A percentile compares a stretch with the other conserved stretches of the same genome.
phyloP scores from a whole-genome alignment of 2,113 vertebrate genomes.

The Tetrao urogallus region DNA sequence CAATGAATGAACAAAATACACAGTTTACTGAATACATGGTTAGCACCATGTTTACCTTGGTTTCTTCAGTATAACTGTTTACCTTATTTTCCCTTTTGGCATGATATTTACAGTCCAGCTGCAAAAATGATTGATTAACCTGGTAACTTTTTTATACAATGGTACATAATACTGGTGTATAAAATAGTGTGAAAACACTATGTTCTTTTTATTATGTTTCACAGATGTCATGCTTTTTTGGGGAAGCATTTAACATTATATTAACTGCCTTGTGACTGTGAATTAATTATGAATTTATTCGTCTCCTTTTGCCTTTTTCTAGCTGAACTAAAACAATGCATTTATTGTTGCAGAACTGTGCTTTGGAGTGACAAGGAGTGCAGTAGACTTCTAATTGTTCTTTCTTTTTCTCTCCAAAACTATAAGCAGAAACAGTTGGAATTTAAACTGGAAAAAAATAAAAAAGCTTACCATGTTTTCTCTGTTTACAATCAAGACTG shows the following conservation, averaged over 20 bases:
- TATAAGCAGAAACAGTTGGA: not conserved
- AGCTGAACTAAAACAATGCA: not conserved
- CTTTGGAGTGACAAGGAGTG: not conserved
- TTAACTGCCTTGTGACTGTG: conserved; percentile 51
- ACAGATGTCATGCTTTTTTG: conserved; percentile 15
- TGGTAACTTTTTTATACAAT: conserved; percentile 56
- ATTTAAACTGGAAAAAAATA: not conserved
- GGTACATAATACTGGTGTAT: conserved; percentile 44
- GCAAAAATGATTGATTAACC: conserved; percentile 74
- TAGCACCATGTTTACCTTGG: conserved; percentile 56
- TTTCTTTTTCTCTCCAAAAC: not conserved
- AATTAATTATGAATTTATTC: conserved; percentile 57
- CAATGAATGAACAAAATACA: not conserved
- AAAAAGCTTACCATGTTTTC: not conserved
- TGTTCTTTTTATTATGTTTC: conserved; percentile 13
- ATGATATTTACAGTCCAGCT: conserved; percentile 70
- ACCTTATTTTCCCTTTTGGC: conserved; percentile 67
- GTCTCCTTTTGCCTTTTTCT: conserved; percentile 15
- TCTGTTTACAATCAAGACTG: not conserved
- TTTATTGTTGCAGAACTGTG: not conserved
- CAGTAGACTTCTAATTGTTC: not conserved
- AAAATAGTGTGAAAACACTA: conserved; percentile 37
- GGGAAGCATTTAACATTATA: conserved; percentile 52
- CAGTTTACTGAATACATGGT: conserved; percentile 42
- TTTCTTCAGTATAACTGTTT: conserved; percentile 67